Evolutionary conservation across 2,797 vertebrate species (phyloP), one percentile per base, ranked within the genome.

Genomic region (Rhinogobio ventralis): DNA sequence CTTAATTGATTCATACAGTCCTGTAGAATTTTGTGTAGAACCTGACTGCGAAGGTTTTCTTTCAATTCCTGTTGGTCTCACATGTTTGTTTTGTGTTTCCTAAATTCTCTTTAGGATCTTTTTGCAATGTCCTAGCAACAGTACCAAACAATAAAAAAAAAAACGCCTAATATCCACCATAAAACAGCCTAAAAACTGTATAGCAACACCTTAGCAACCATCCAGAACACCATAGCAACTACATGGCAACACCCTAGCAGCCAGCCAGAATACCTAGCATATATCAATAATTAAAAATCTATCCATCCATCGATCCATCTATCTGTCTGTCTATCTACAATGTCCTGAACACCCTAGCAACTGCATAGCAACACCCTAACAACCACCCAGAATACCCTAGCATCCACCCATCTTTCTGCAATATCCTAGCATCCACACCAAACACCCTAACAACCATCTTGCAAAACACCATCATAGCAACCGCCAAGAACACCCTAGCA

Each of bases 1-100:
- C 45, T 66, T 76, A 9, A 36, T 83, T 67, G 3, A 67, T 83
- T 83, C 14, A 28, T 64, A 7, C n/a, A 49, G 15, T 64, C 13
- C 15, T 20, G 25, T 28, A 51, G 45, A 20, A 74, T 25, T 36
- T 66, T 62, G 19, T 73, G 15, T 33, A n/a, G 13, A 76, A 20
- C 7, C 30, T 25, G 19, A 53, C 53, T 60, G 33, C n/a, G n/a
- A n/a, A n/a, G n/a, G n/a, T n/a, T n/a, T n/a, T n/a, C n/a, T n/a
- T n/a, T n/a, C n/a, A n/a, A n/a, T n/a, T n/a, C n/a, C n/a, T n/a
- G n/a, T n/a, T 57, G 23, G 55, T 13, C 23, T 60, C 55, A 57
- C 23, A 57, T 57, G 55, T 60, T n/a, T 60, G 33, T 17, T 36
- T 76, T n/a, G 11, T n/a, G 5, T 36, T 30, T 17, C 11, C 60